Evolutionary conservation across 2,113 vertebrate genomes (phyloP).

Genomic region (Podocnemis expansa): DNA sequence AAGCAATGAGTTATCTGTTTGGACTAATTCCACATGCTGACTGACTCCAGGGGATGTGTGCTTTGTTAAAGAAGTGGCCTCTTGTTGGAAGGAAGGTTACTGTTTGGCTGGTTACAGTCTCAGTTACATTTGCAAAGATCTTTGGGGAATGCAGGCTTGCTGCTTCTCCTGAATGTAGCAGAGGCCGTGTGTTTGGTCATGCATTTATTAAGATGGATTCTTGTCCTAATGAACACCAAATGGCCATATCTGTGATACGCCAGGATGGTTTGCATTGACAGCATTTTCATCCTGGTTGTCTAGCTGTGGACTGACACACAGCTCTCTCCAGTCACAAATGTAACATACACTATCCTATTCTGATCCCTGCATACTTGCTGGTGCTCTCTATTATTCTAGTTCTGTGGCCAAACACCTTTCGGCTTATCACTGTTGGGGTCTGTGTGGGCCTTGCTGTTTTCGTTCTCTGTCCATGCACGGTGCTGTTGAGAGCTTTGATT

Average conservation of each 20-base stretch:
- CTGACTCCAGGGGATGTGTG: accelerated
- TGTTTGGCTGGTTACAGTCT: not conserved
- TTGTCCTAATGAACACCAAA: accelerated
- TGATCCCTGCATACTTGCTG: not conserved
- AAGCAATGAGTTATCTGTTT: slow-evolving; percentile 11
- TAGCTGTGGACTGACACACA: not conserved
- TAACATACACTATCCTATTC: not conserved
- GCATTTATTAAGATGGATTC: not conserved
- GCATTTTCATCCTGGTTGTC: not conserved
- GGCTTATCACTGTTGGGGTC: too few species aligned
- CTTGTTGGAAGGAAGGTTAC: not conserved
- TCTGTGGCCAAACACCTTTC: not conserved
- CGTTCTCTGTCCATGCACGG: not conserved
- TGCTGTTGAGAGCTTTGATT: not conserved
- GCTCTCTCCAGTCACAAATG: not conserved
- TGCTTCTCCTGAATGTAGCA: not conserved
- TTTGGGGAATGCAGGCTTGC: accelerated
- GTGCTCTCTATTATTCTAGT: not conserved
- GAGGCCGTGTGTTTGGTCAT: not conserved
- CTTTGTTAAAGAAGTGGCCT: not conserved
- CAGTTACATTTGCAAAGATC: not conserved
- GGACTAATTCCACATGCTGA: not conserved
- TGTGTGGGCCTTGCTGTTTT: not conserved
- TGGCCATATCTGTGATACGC: accelerated
- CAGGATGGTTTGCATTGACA: not conserved